phyloP scores from a whole-genome alignment of 2,888 invertebrate genomes.

The Limnephilus marmoratus region DNA sequence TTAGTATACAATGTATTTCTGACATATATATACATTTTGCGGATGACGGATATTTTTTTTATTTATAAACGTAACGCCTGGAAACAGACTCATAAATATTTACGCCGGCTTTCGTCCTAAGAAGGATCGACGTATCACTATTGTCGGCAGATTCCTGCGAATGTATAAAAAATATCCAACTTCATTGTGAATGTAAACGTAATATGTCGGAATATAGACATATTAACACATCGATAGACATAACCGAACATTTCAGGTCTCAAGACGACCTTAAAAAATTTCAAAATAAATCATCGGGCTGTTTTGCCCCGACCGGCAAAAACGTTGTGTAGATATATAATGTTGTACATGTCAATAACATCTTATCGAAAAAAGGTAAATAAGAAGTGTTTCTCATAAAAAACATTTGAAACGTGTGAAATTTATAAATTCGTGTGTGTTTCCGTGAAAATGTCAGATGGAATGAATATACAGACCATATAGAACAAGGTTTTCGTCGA shows the following conservation, averaged over 20 bases:
- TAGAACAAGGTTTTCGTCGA: neutral
- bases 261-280: neutral
- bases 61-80: slow-evolving; percentile 12
- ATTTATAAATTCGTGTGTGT: neutral
- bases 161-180: neutral
- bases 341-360: neutral
- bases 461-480: neutral
- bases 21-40: slow-evolving; percentile 12
- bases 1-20: neutral
- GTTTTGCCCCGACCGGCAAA: neutral
- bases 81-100: slow-evolving; percentile 41
- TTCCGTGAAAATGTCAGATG: neutral
- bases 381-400: neutral
- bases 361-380: neutral
- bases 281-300: neutral
- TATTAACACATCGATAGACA: neutral
- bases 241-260: neutral
- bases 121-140: neutral
- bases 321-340: neutral
- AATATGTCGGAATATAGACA: neutral
- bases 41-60: slow-evolving; percentile 32
- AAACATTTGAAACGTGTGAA: neutral
- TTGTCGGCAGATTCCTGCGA: neutral
- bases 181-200: neutral
- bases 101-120: neutral